phyloP scores from a whole-genome alignment of 2,888 invertebrate species.

The Ornithoptera priamus region DNA sequence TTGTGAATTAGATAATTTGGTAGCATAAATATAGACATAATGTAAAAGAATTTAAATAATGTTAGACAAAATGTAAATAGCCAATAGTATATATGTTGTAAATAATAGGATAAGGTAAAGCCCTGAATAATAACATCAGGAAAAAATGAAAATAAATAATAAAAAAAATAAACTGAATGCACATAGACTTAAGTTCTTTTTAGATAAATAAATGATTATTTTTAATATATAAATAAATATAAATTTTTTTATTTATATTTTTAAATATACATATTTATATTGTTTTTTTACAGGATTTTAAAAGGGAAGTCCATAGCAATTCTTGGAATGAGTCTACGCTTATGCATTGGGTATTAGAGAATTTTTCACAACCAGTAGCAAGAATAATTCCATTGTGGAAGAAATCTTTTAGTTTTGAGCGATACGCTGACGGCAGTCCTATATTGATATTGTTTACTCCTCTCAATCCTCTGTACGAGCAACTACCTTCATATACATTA shows the following conservation, averaged over 20 bases:
- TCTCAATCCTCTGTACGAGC: constrained; percentile 83
- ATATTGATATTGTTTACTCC: constrained; percentile 89
- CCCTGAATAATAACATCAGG: too few relatives aligned
- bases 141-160: too few relatives aligned
- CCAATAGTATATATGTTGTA: too few relatives aligned
- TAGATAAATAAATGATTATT: too few relatives aligned
- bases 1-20: too few relatives aligned
- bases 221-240: neutral
- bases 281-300: constrained; percentile 69
- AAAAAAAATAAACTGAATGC: too few relatives aligned
- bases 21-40: too few relatives aligned
- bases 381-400: constrained; percentile 86
- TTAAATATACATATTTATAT: neutral
- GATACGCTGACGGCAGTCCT: constrained; percentile 84
- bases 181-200: too few relatives aligned
- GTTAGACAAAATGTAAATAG: too few relatives aligned
- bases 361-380: constrained; percentile 81
- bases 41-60: too few relatives aligned
- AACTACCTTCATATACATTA: constrained; percentile 85
- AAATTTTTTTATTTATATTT: neutral
- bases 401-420: constrained; percentile 85
- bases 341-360: constrained; percentile 82
- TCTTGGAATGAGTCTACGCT: constrained; percentile 65
- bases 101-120: too few relatives aligned
- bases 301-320: constrained; percentile 51